Percentiles rank a stretch among this genome's conserved stretches.
phyloP scores from a whole-genome alignment of 2,888 invertebrate genomes.

The Drosophila anomelani region DNA sequence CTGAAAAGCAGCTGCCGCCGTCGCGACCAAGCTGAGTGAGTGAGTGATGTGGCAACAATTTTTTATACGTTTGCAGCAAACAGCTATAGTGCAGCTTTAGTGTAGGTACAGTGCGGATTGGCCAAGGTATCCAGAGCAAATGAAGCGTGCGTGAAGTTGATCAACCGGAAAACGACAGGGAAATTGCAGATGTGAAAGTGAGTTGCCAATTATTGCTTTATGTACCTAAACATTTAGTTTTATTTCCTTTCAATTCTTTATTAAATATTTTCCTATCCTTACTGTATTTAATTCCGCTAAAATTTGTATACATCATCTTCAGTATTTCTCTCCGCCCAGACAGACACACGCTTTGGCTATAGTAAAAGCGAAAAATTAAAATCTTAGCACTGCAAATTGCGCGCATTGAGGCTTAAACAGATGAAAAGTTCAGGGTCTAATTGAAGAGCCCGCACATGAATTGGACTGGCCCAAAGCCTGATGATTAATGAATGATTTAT shows the following conservation, averaged over 20 bases:
- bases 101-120: slow-evolving; percentile 28
- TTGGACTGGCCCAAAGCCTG: slow-evolving; percentile 23
- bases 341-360: slow-evolving; percentile 11
- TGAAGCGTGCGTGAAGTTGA: slow-evolving; percentile 3
- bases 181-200: neutral
- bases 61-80: slow-evolving; percentile 48
- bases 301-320: slow-evolving; percentile 50
- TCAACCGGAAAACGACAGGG: neutral
- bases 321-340: slow-evolving; percentile 4
- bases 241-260: no score
- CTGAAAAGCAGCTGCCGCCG: slow-evolving; percentile 44
- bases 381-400: slow-evolving; percentile 55
- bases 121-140: slow-evolving; percentile 1
- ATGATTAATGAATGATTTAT: slow-evolving; percentile 65
- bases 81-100: slow-evolving; percentile 17
- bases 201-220: neutral
- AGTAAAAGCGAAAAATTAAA: slow-evolving; percentile 47
- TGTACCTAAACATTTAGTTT: neutral
- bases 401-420: slow-evolving; percentile 42
- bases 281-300: slow-evolving; percentile 35
- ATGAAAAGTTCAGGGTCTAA: slow-evolving; percentile 44
- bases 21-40: slow-evolving; percentile 51
- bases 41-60: slow-evolving; percentile 69
- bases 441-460: slow-evolving; percentile 45
- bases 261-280: neutral